Evolutionary conservation across 1,140 invertebrate genomes (phyloP), one percentile per base, ranked within the genome.

Genomic region (Myzus persicae): DNA sequence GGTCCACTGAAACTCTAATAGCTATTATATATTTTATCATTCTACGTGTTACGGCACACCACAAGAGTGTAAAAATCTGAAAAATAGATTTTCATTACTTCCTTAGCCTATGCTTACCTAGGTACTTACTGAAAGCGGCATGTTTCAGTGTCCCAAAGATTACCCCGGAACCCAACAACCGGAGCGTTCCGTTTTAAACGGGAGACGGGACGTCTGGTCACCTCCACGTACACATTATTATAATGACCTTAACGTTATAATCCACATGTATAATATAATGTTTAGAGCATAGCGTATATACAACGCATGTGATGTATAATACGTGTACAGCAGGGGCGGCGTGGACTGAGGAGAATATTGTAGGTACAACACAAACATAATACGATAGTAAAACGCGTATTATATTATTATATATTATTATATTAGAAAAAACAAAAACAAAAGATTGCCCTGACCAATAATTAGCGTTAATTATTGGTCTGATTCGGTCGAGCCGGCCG

Each of bases 381-480:
- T 59, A 67, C 31, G 59, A 76, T 76, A 76, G 59, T 76, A n/a
- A 76, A n/a, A 90, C 54, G 8, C 14, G 24, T 42, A n/a, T 85
- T 40, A 31, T 84, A 26, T 42, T 26, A 26, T 8, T 59, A 59
- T 85, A 44, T 85, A 44, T 44, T 87, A 36, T 89, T 89, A 51
- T 38, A 90, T 48, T n/a, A 46, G 36, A 67, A 31, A 46, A 82
- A 76, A 76, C 31, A 46, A 93, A 76, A 93, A 93, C 91, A 93
- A 93, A 93, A 93, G 91, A 93, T 85, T 14, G 81, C 81, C 59
- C 91, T 82, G 91, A 84, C 91, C 81, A 92, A 92, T 92, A 92
- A 92, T 92, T 92, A 92, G 91, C 91, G 91, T 92, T 92, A 92
- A 92, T 92, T 92, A 92, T 92, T 40, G 46, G 91, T 92, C 91